Percentiles rank a stretch among this genome's conserved stretches.
Evolutionary conservation across 2,797 vertebrate genomes (phyloP).

Genomic region (Hephaestus fuliginosus): DNA sequence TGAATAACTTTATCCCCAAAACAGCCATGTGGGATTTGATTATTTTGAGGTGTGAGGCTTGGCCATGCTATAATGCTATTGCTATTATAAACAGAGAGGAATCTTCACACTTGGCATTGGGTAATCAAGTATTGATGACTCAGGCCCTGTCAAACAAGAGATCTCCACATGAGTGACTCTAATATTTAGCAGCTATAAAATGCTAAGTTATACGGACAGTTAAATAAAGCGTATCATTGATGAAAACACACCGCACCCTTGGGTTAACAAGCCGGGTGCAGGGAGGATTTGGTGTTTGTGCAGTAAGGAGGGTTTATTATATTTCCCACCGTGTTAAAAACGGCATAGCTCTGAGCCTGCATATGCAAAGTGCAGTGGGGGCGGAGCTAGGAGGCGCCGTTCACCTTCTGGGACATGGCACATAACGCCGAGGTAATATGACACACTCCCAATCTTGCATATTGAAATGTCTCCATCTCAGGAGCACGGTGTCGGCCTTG

Average conservation of each 20-base stretch:
- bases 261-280: slow-evolving; percentile 30
- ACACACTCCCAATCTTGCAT: slow-evolving; percentile 67
- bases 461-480: slow-evolving; percentile 73
- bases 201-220: slow-evolving; percentile 21
- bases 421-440: slow-evolving; percentile 60
- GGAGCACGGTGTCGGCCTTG: slow-evolving; percentile 24
- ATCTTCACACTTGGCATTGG: slow-evolving; percentile 26
- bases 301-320: slow-evolving; percentile 52
- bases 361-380: slow-evolving; percentile 63
- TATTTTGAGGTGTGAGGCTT: slow-evolving; percentile 48
- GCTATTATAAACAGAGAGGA: slow-evolving; percentile 28
- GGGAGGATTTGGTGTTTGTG: slow-evolving; percentile 34
- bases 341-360: slow-evolving; percentile 54
- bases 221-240: slow-evolving; percentile 23
- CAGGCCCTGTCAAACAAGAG: slow-evolving; percentile 48
- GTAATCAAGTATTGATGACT: slow-evolving; percentile 49
- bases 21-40: slow-evolving; percentile 82
- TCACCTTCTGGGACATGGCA: slow-evolving; percentile 74
- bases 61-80: slow-evolving; percentile 35
- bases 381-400: slow-evolving; percentile 56
- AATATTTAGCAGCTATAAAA: slow-evolving; percentile 18
- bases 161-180: slow-evolving; percentile 34
- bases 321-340: slow-evolving; percentile 56
- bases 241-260: slow-evolving; percentile 7
- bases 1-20: slow-evolving; percentile 88